A percentile compares a stretch with the other conserved stretches of the same genome.
Evolutionary conservation across 2,888 invertebrate species (phyloP).

Genomic region (Cosmia trapezina): DNA sequence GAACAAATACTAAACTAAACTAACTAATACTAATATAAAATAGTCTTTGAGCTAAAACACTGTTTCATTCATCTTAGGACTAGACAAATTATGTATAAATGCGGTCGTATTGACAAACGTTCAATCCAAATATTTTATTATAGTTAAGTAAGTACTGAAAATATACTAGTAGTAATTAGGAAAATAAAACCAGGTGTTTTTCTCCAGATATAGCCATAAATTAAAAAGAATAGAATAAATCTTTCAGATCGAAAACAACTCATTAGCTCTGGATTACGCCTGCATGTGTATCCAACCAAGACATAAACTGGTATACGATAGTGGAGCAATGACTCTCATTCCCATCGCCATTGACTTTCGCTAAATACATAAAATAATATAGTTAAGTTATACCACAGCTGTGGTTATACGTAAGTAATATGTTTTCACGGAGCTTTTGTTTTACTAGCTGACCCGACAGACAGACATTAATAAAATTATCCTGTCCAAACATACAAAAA

Average conservation of each 20-base stretch:
- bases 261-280: constrained; percentile 6
- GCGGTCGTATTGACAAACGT: not conserved
- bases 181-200: not conserved
- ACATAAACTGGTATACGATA: constrained; percentile 3
- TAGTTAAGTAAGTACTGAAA: not conserved
- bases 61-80: not conserved
- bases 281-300: constrained; percentile 9
- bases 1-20: too few species aligned
- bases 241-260: not conserved
- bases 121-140: not conserved
- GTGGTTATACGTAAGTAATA: not conserved
- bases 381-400: not conserved
- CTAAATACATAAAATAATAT: constrained; percentile 2
- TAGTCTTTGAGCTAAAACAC: constrained; percentile 2
- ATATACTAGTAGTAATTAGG: not conserved
- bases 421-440: not conserved
- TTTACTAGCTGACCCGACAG: not conserved
- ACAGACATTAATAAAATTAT: too few species aligned
- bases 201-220: not conserved
- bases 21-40: too few species aligned
- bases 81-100: not conserved
- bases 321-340: constrained; percentile 8
- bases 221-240: not conserved
- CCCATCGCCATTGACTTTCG: constrained; percentile 5
- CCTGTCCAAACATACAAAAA: too few species aligned